A percentile compares a stretch with the other conserved stretches of the same genome.
Conservation (phyloP, 2,888 invertebrate genomes). For the Eupithecia abbreviata region DNA sequence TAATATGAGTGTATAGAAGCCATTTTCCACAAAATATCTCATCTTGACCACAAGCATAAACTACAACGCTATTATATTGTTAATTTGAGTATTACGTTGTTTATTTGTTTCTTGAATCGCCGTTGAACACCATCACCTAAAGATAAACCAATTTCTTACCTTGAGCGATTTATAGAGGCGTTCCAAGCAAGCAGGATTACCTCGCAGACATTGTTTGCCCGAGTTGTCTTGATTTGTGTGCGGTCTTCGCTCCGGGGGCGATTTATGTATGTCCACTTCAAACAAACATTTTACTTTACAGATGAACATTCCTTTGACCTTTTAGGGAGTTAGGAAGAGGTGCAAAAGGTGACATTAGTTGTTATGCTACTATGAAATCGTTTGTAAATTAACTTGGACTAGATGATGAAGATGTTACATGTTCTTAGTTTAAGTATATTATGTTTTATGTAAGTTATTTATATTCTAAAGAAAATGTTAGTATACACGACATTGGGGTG, state of each 20-base stretch:
- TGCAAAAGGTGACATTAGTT: not conserved
- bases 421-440: no score
- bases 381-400: no score
- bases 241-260: slow-evolving; percentile 38
- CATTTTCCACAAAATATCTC: no score
- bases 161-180: slow-evolving; percentile 28
- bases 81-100: no score
- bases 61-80: no score
- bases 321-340: not conserved
- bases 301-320: not conserved
- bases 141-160: slow-evolving; percentile 7
- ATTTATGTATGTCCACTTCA: slow-evolving; percentile 49
- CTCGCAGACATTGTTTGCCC: slow-evolving; percentile 39
- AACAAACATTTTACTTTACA: slow-evolving; percentile 45
- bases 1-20: no score
- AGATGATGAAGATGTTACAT: no score
- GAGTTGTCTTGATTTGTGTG: slow-evolving; percentile 48
- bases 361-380: not conserved
- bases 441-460: no score
- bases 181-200: slow-evolving; percentile 40
- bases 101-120: not conserved
- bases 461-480: no score
- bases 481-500: no score
- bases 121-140: not conserved
- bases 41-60: no score